Conservation (phyloP, 2,113 vertebrate genomes). For the Microtus montanus region DNA sequence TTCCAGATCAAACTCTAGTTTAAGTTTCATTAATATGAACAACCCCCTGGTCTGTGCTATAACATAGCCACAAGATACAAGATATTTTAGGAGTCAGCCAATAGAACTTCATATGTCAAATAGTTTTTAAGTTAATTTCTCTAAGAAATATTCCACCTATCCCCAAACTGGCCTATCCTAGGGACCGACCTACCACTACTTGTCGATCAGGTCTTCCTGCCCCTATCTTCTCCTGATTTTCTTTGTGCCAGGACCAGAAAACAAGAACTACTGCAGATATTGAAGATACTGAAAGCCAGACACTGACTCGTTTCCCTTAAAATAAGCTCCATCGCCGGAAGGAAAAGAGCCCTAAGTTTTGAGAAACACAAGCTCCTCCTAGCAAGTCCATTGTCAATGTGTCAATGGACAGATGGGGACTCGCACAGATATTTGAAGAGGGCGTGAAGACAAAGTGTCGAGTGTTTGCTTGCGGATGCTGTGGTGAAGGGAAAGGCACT, state of each 20-base stretch:
- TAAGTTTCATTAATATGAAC: neutral
- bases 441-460: no score
- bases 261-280: neutral
- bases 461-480: neutral
- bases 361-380: neutral
- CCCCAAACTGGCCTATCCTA: neutral
- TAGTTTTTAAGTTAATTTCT: constrained; percentile 28
- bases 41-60: neutral
- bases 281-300: neutral
- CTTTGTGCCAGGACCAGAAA: neutral
- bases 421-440: neutral
- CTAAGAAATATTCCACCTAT: neutral
- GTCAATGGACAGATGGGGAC: neutral
- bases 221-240: neutral
- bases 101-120: neutral
- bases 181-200: neutral
- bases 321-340: neutral
- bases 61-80: neutral
- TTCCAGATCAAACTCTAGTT: neutral
- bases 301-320: neutral
- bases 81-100: constrained; percentile 20
- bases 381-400: neutral
- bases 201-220: neutral
- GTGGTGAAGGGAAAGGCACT: neutral
- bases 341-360: neutral